Base-by-base conservation (phyloP, 2,113 vertebrate species). In the Dunckerocampus dactyliophorus region DNA sequence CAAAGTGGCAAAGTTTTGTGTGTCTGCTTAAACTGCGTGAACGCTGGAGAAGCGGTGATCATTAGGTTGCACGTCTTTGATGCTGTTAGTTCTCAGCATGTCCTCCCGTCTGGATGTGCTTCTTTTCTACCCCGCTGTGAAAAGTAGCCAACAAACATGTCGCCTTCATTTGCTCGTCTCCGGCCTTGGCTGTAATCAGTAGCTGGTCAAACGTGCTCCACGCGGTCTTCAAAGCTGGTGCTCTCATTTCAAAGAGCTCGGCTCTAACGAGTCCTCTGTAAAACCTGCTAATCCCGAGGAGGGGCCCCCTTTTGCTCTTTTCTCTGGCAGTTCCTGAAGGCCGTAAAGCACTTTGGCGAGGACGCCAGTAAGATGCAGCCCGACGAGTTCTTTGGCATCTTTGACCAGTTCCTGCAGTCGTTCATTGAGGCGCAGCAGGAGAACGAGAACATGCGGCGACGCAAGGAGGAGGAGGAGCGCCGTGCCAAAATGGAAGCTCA, bases 331-430 rank as follows among this genome's bases (percentile, higher is more conserved):
- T 98, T 97, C 80, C 74, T 88, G 49, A 94, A 92, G 86, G 92
- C 93, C 16, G 93, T 98, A 63, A 96, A 94, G 84, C 92, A 96
- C 88, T 99, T 98, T 9, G 96, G 95, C 14, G 97, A 98, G 79
- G 96, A 99, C n/a, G 81, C 91, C 2, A 80, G 86, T 64, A 96
- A 93, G 88, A 95, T 95, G 70, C 96, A 98, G 85, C 97, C 97
- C 0, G 96, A 99, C 0, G 97, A 99, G 89, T 99, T 99, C 91
- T 99, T 99, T 1, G 96, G 97, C 70, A 96, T 98, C 80, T 98
- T 99, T 0, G 97, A 99, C 84, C 95, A 98, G 84, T 99, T 99
- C 86, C 92, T 99, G 81, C 96, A 98, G 86, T 93, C 95, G 0
- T 95, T 98, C 65, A 56, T 88, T 0, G 96, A 99, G 74, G 96